A percentile compares a stretch with the other conserved stretches of the same genome.
phyloP scores from a whole-genome alignment of 2,113 vertebrate genomes.

The Muntiacus muntjak region DNA sequence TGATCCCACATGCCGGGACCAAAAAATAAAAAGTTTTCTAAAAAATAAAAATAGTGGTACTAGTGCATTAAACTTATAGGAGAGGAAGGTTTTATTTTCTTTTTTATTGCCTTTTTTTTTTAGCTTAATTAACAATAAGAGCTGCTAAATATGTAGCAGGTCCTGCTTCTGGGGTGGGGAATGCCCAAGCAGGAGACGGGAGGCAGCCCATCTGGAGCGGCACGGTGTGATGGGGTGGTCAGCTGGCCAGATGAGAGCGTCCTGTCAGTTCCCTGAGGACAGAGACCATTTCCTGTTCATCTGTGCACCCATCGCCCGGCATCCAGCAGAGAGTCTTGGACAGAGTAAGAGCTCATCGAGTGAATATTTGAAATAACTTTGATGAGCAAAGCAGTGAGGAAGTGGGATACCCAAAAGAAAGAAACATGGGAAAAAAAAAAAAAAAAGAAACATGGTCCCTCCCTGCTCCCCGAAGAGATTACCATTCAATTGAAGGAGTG shows the following conservation, averaged over 20 bases:
- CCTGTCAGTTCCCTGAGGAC: background rate
- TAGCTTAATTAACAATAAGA: background rate
- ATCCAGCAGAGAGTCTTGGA: background rate
- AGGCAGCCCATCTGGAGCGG: too few species aligned
- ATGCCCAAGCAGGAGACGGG: too few species aligned
- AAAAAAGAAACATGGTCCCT: background rate
- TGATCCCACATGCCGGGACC: background rate
- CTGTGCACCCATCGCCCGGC: background rate
- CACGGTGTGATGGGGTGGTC: background rate
- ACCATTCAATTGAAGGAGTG: background rate
- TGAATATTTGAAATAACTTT: background rate
- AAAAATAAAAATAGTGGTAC: background rate
- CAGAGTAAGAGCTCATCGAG: background rate
- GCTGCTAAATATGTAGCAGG: background rate
- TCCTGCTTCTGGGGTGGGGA: background rate
- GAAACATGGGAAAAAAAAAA: background rate
- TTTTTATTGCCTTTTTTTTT: background rate
- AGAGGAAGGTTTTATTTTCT: background rate
- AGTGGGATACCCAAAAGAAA: background rate
- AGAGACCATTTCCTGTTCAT: background rate
- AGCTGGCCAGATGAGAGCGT: background rate
- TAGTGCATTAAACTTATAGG: background rate
- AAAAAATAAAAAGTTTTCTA: background rate
- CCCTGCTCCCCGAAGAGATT: background rate
- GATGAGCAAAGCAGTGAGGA: background rate